Percentiles rank a stretch among this genome's conserved stretches.
Evolutionary conservation across 2,797 vertebrate species (phyloP).

Genomic region (Sciurus carolinensis): DNA sequence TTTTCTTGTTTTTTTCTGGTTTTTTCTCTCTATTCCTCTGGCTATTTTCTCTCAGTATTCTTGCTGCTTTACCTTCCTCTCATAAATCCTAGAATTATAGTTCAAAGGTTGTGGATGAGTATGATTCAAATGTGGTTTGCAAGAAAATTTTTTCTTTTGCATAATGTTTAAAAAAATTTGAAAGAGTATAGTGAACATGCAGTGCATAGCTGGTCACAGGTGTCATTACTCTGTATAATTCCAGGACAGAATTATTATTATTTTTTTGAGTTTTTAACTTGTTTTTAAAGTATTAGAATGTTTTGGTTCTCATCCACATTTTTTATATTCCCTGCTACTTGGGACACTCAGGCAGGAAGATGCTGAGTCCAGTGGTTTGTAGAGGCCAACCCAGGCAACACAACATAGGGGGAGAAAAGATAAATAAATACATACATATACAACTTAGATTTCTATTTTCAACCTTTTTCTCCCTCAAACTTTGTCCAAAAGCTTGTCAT

Average conservation of each 20-base stretch:
- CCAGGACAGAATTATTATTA: too few species aligned
- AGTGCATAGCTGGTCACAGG: too few species aligned
- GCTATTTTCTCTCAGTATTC: background rate
- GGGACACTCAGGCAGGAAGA: too few species aligned
- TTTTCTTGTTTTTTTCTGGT: constrained; percentile 27
- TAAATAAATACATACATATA: background rate
- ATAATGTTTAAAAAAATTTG: too few species aligned
- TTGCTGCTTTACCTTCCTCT: background rate
- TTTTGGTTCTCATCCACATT: background rate
- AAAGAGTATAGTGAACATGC: too few species aligned
- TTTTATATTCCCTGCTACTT: too few species aligned
- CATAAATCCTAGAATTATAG: background rate
- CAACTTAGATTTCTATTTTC: background rate
- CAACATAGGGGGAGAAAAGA: background rate
- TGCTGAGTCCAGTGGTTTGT: too few species aligned
- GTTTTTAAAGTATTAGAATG: constrained; percentile 4
- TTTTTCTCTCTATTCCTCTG: background rate
- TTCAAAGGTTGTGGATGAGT: too few species aligned
- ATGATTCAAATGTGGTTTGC: too few species aligned
- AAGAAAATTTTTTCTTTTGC: too few species aligned
- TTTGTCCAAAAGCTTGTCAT: background rate
- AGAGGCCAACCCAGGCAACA: background rate
- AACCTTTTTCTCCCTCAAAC: background rate
- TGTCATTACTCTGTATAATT: too few species aligned
- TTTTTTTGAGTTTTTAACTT: background rate